Evolutionary conservation across 2,888 invertebrate genomes (phyloP), one percentile per base, ranked within the genome.

Genomic region (Pyrocoelia pectoralis): DNA sequence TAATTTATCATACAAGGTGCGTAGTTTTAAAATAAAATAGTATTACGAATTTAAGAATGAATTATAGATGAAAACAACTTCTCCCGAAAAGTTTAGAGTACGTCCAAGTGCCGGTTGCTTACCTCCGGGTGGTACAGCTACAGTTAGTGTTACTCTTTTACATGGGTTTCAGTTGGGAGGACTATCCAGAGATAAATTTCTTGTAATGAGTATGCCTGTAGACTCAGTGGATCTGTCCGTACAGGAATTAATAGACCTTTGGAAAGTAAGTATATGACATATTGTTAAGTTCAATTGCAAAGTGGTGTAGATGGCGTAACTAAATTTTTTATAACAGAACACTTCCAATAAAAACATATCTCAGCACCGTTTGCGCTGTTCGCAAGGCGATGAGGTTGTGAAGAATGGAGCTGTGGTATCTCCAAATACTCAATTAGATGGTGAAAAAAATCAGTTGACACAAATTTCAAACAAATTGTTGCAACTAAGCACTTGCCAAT

Each of bases 1-100:
- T 40, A 74, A 84, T 57, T 79, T 91, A 19, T 88, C 90, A 8
- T 92, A 86, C 75, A 92, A 92, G 85, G 91, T 90, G 81, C 67
- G 18, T 18, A 17, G 18, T 4, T 38, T n/a, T n/a, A n/a, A n/a
- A n/a, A n/a, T 38, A 38, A 9, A n/a, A 9, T 5, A 12, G 3
- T 8, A 5, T 38, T 38, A 38, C n/a, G 38, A 8, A 8, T 38
- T 5, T n/a, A 38, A n/a, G 13, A 33, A 40, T 1, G 10, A 33
- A 33, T 50, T 66, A 13, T 10, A 97, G 92, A 91, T 98, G 67
- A 93, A 98, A 81, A 98, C 97, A 10, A 98, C 97, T 2, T 92
- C 96, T 0, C 98, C 97, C 0, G 95, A 97, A 74, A 97, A 96
- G 80, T 98, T 95, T 82, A 85, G 95, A 24, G 98, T 98, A 1